These are phyloP conservation scores for Theretra japonica DNA, from an alignment of 2,888 invertebrate genomes.

Conservation along the genomic window DNA sequence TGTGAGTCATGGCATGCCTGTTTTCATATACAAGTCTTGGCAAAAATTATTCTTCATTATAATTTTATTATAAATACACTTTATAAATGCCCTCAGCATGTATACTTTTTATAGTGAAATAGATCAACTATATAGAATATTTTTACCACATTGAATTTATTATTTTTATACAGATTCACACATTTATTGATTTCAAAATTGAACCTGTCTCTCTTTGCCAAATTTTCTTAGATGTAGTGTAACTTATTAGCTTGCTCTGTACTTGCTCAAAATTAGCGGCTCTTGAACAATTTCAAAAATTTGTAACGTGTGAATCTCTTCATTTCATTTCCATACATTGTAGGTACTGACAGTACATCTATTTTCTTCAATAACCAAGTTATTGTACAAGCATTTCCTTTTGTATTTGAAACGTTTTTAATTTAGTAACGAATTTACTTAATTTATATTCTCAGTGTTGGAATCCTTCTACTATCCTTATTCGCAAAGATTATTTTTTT, in stretches of 20 bases:
- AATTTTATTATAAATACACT: not conserved
- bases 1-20: not conserved
- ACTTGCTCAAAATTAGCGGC: conserved; percentile 7
- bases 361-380: not conserved
- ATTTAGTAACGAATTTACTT: not conserved
- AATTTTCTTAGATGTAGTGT: conserved; percentile 40
- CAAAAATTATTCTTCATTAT: not conserved
- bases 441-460: not conserved
- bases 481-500: not conserved
- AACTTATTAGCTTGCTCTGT: not conserved
- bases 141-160: not conserved
- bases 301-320: not conserved
- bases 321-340: not conserved
- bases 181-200: not conserved
- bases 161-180: not conserved
- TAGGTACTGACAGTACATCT: not conserved
- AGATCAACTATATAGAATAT: not conserved
- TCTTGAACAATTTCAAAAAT: not conserved
- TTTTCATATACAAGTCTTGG: not conserved
- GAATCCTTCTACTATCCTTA: conserved; percentile 15
- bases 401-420: not conserved
- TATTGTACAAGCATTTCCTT: not conserved
- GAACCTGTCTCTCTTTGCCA: conserved; percentile 43
- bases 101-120: not conserved
- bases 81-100: not conserved